A percentile compares a stretch with the other conserved stretches of the same genome.
These are phyloP conservation scores for Platichthys flesus DNA, from an alignment of 2,113 vertebrate species.

Conservation along the genomic window DNA sequence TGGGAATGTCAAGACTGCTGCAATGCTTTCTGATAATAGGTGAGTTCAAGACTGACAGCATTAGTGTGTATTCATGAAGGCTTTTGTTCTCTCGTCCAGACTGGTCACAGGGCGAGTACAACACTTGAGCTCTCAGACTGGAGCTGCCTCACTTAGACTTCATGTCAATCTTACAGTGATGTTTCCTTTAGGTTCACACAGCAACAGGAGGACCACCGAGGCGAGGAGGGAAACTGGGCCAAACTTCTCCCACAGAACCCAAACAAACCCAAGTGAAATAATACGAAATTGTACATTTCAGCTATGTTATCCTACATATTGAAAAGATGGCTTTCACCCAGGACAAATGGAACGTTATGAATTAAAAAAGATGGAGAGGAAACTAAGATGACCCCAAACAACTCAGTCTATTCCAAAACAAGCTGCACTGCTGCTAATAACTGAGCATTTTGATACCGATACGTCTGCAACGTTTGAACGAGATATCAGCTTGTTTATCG, in stretches of 20 bases:
- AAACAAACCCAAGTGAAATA: conserved; percentile 4
- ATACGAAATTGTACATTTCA: too few relatives aligned
- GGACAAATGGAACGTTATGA: too few relatives aligned
- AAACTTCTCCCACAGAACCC: conserved; percentile 19
- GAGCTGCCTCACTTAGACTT: conserved; percentile 42
- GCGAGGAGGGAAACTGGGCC: not conserved
- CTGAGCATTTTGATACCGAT: conserved; percentile 3
- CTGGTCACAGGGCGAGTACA: conserved; percentile 45
- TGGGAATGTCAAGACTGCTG: not conserved
- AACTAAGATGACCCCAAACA: not conserved
- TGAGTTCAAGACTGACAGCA: conserved; percentile 40
- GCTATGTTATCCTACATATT: too few relatives aligned
- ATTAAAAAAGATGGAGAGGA: too few relatives aligned
- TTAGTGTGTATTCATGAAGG: conserved; percentile 46
- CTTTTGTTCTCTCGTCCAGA: conserved; percentile 58
- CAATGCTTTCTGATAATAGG: conserved; percentile 16
- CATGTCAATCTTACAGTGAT: conserved; percentile 53
- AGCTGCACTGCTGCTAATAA: not conserved
- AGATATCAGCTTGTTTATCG: not conserved
- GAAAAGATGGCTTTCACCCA: too few relatives aligned
- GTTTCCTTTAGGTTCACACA: conserved; percentile 45
- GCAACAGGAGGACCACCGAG: conserved; percentile 39
- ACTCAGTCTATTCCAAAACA: conserved; percentile 1
- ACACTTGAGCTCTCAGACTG: conserved; percentile 44
- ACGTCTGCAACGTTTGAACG: conserved; percentile 3